Evolutionary conservation across 1,140 invertebrate species (phyloP), one percentile per base, ranked within the genome.

Genomic region (Lanistes nyassanus): DNA sequence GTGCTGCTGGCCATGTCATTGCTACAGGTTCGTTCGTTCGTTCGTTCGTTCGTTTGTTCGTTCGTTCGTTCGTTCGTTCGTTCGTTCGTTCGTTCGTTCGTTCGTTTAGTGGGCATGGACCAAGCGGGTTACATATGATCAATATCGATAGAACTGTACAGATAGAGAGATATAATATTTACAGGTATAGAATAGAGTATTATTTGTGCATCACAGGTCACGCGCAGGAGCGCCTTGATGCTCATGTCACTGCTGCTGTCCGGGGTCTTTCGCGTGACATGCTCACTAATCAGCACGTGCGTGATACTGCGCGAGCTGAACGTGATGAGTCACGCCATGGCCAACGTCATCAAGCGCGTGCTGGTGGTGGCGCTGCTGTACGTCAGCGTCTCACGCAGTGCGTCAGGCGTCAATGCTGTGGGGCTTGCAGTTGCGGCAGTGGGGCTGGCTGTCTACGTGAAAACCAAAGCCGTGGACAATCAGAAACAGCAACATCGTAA

Each of bases 341-440:
- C 36, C 51, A 80, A 80, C 74, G 42, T 78, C 29, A 16, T 76
- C 42, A 80, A 80, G 36, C 26, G 79, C 34, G 66, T 79, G 23
- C 42, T 60, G 16, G 65, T 79, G 36, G 77, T 69, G 36, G 16
- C 68, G 26, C 21, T 69, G 23, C 72, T 81, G 60, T 56, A 69
- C 42, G 26, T 65, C 42, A 39, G 76, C 47, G 74, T 64, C 3
- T 19, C 37, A 39, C 39, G 39, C 5, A 55, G 51, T 21, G 53
- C 70, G 7, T 58, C 74, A 23, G 13, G 13, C 2, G 56, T 13
- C 23, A 79, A 79, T 60, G 21, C 73, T 13, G n/a, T 37, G 2
- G 74, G 74, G 26, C 47, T 79, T 11, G 16, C 47, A 4, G 26
- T 79, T 16, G 58, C 56, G 21, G 26, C 39, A 9, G 37, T 66